Evolutionary conservation across 1,140 invertebrate species (phyloP), one percentile per base, ranked within the genome.

Genomic region (Teleopsis dalmanni): DNA sequence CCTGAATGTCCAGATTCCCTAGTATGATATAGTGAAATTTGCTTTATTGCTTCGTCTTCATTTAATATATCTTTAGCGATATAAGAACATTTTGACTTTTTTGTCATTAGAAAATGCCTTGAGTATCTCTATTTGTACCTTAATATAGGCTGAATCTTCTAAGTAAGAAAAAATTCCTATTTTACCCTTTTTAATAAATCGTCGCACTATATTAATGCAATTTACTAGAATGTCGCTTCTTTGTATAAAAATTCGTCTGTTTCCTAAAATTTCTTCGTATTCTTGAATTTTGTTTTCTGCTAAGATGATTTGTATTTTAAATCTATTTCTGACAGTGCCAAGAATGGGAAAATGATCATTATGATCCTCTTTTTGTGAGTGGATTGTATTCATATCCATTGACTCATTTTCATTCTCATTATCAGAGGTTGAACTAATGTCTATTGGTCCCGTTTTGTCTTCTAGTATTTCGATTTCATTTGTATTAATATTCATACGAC

Each of bases 1-100:
- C 48, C 48, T 41, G 54, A 37, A 52, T 52, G 50, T 10, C 19
- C 33, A 9, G 4, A 29, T 38, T 52, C 50, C 4, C 31, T 42
- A 14, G 13, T 35, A 42, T 56, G 55, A 33, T 51, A 51, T 7
- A 46, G 23, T 18, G 51, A 47, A 46, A 54, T 54, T 27, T 56
- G 46, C 49, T 47, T 56, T 4, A 42, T 37, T 36, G 38, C 23
- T 21, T 42, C n/a, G 9, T 26, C 8, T 21, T 2, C 40, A 13
- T 23, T 42, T 42, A 22, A 14, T 14, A 42, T 42, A 21, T 29
- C 40, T 42, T 42, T 23, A 16, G 0, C 23, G 13, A 23, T 21
- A 23, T 26, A 42, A 42, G 40, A 42, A 22, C 26, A 26, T 42
- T 42, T 42, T 5, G 23, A 3, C 8, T 22, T 22, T 42, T 42